These are phyloP conservation scores for Malurus melanocephalus DNA, from an alignment of 2,113 vertebrate species.

Conservation along the genomic window DNA sequence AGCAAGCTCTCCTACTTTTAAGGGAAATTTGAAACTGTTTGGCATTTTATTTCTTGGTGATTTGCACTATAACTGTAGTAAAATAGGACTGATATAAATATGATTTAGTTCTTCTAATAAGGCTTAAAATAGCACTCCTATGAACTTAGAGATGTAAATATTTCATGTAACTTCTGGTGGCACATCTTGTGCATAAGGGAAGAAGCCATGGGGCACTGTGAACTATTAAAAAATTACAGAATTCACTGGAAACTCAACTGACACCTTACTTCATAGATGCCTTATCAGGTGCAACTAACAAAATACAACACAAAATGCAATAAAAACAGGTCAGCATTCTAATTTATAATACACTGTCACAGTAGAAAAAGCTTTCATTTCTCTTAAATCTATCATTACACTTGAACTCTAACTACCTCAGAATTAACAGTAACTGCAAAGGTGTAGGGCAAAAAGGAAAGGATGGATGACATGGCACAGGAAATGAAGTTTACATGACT, in stretches of 20 bases:
- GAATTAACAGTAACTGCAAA: background rate
- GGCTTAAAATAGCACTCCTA: background rate
- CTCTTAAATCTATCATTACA: background rate
- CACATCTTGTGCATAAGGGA: background rate
- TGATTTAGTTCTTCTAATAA: background rate
- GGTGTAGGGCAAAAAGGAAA: background rate
- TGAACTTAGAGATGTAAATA: background rate
- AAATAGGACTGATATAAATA: background rate
- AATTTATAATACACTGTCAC: background rate
- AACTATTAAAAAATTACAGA: background rate
- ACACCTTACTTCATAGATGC: background rate
- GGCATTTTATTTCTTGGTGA: background rate
- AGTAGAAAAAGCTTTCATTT: background rate
- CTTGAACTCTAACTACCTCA: background rate
- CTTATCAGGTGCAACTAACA: background rate
- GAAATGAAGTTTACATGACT: background rate
- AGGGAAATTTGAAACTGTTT: background rate
- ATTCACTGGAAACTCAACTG: background rate
- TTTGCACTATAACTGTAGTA: background rate
- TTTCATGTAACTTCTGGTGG: background rate
- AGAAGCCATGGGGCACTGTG: background rate
- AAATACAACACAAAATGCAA: background rate
- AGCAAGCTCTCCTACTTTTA: background rate
- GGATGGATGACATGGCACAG: fast-evolving
- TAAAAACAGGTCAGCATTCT: background rate